phyloP scores from a whole-genome alignment of 1,140 invertebrate genomes.

The Episyrphus balteatus region DNA sequence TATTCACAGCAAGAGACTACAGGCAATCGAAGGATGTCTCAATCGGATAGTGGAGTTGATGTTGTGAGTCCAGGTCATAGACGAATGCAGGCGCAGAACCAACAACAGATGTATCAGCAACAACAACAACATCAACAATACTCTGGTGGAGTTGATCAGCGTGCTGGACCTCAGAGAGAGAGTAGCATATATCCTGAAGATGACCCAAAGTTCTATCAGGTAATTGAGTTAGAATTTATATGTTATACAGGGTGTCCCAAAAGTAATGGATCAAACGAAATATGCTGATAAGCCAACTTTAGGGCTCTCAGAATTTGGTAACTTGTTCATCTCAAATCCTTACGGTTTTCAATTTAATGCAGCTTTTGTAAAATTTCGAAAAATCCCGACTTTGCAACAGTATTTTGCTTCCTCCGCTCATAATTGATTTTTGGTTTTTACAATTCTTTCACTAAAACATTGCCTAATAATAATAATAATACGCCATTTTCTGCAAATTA shows the following conservation, averaged over 20 bases:
- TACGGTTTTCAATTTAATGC: no score
- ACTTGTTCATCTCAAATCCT: no score
- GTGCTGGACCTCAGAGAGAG: slow-evolving; percentile 2
- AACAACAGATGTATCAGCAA: slow-evolving; percentile 20
- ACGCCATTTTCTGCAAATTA: no score
- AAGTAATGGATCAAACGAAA: no score
- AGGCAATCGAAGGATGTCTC: slow-evolving; percentile 37
- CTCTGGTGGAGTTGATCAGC: slow-evolving; percentile 2
- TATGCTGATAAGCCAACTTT: no score
- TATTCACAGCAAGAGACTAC: slow-evolving; percentile 76
- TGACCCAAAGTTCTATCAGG: slow-evolving; percentile 49
- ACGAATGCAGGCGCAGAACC: slow-evolving; percentile 21
- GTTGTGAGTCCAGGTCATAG: slow-evolving; percentile 21
- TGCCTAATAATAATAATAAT: no score
- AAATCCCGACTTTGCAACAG: no score
- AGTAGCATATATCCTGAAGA: slow-evolving; percentile 39
- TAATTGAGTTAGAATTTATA: slow-evolving; percentile 1
- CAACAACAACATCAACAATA: slow-evolving; percentile 15
- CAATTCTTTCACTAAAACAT: no score
- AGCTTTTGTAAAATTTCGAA: no score
- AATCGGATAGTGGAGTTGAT: slow-evolving; percentile 30
- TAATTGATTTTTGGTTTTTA: no score
- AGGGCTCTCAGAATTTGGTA: no score
- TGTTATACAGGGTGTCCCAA: background rate
- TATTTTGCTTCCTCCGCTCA: no score